phyloP scores from a whole-genome alignment of 1,140 invertebrate species.

The Portunus trituberculatus region DNA sequence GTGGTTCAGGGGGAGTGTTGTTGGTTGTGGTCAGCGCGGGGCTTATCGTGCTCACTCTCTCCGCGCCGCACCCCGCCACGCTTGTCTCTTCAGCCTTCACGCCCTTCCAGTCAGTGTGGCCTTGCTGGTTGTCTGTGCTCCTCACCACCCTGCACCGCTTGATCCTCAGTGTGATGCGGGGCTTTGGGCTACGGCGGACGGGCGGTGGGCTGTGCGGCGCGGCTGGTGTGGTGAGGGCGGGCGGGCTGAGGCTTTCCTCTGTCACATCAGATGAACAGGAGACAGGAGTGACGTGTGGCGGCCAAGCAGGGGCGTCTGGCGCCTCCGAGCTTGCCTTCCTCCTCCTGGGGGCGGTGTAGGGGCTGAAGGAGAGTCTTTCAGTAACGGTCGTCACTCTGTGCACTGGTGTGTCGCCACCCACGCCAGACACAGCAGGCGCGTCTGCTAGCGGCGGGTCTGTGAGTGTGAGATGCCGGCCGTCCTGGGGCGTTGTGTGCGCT shows the following conservation, averaged over 20 bases:
- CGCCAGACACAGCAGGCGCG: too few relatives aligned
- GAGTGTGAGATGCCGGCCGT: too few relatives aligned
- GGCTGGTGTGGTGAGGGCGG: neutral
- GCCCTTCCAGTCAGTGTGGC: neutral
- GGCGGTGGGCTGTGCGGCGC: neutral
- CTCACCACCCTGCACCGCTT: neutral
- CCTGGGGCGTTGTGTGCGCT: neutral
- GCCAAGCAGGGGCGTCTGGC: neutral
- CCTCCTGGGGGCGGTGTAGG: neutral
- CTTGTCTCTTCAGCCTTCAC: neutral
- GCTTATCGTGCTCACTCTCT: too few relatives aligned
- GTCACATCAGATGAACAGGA: neutral
- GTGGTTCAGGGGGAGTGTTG: neutral
- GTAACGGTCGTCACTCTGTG: neutral
- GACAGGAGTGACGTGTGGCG: neutral
- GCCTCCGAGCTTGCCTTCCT: neutral
- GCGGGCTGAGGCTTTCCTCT: neutral
- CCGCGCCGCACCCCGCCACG: neutral
- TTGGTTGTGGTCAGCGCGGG: neutral
- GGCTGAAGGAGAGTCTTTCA: neutral
- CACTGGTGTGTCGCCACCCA: too few relatives aligned
- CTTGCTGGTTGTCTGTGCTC: neutral
- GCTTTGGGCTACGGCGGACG: neutral
- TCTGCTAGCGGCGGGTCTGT: too few relatives aligned
- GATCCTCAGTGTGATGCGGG: neutral